phyloP scores from a whole-genome alignment of 2,888 invertebrate species.

The Chironomus riparius region DNA sequence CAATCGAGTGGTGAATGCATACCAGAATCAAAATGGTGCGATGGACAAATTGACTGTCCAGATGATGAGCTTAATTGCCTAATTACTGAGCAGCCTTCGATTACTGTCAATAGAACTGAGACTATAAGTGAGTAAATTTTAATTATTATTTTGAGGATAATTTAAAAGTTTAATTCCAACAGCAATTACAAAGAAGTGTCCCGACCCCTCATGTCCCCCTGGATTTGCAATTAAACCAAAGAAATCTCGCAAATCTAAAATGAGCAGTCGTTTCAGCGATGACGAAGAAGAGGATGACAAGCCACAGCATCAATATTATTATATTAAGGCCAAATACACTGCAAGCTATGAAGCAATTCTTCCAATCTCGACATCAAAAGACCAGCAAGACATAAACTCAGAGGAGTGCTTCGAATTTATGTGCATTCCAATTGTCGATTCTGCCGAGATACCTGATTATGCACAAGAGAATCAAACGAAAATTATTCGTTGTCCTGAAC shows the following conservation, averaged over 20 bases:
- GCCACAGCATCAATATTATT: conserved; percentile 1
- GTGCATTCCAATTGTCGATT: conserved; percentile 34
- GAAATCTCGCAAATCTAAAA: conserved; percentile 36
- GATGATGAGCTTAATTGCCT: conserved; percentile 68
- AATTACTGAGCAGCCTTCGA: conserved; percentile 32
- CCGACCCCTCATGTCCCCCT: conserved; percentile 44
- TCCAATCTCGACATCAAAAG: conserved; percentile 7
- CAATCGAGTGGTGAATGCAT: conserved; percentile 67
- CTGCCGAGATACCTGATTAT: not conserved
- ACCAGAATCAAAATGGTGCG: conserved; percentile 63
- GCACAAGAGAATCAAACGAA: not conserved
- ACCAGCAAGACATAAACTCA: conserved; percentile 27
- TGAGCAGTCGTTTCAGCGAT: conserved; percentile 29
- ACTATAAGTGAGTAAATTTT: conserved; percentile 26
- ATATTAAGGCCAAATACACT: conserved; percentile 20
- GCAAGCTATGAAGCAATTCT: conserved; percentile 26
- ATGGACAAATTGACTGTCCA: conserved; percentile 70
- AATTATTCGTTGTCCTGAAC: conserved; percentile 41
- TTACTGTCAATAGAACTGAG: conserved; percentile 30
- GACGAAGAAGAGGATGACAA: conserved; percentile 9
- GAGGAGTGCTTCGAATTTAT: conserved; percentile 39
- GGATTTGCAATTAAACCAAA: conserved; percentile 45
- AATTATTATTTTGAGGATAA: not conserved
- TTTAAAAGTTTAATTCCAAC: not conserved
- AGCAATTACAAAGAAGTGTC: conserved; percentile 39